Evolutionary conservation across 2,888 invertebrate species (phyloP), one percentile per base, ranked within the genome.

Genomic region (Pimpla rufipes): DNA sequence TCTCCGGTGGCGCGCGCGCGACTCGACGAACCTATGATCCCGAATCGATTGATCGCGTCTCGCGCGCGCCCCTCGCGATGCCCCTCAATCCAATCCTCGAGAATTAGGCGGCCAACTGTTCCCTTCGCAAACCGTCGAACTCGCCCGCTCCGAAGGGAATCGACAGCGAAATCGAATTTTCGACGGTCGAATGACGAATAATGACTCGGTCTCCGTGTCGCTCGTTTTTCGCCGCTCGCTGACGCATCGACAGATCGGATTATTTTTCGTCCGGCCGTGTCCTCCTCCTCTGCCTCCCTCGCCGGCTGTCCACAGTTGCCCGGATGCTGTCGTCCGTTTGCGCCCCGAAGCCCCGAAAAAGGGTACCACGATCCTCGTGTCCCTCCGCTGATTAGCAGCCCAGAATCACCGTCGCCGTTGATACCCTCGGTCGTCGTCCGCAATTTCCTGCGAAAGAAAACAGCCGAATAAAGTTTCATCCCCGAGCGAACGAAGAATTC

Each of bases 191-290:
- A 77, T 76, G 73, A 77, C 81, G 77, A 81, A 76, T 77, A 81
- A 81, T 81, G 81, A 77, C 73, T 68, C 77, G 68, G 40, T 47
- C 71, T 55, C 55, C n/a, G 52, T 55, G 13, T 59, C 29, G 29
- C 64, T 81, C 67, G 80, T 23, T 64, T 52, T 71, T 55, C 67
- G 55, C n/a, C 23, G 81, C 78, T 59, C 47, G 42, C 75, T 83
- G 81, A 85, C 84, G 84, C 85, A 84, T 84, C 79, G 82, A 81
- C 84, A 78, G 82, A 84, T 84, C 81, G 75, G 82, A 84, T 85
- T 85, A 85, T 82, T 85, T 85, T 81, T 57, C 71, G 40, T 71
- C 59, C 29, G 52, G 59, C 29, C 40, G 64, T 18, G 29, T 29
- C 29, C 29, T 5, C 29, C 29, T 29, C 29, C 29, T 29, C 29